Conservation (phyloP, 1,140 invertebrate genomes). For the Brachionus plicatilis region DNA sequence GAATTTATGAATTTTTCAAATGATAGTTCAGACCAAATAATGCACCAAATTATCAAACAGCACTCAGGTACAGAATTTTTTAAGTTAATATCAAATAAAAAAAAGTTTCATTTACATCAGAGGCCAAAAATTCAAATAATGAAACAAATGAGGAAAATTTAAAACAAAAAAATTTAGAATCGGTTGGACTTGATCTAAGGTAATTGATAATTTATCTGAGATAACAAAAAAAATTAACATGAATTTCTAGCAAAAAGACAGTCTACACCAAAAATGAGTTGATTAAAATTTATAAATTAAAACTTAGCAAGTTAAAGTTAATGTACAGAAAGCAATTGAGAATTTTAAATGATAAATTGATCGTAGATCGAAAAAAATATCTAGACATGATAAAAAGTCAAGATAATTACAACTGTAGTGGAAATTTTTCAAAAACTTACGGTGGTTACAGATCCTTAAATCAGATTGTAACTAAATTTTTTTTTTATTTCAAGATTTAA, state of each 20-base stretch:
- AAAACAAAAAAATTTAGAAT: background rate
- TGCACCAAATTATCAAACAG: background rate
- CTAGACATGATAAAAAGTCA: background rate
- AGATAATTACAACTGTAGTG: background rate
- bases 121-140: background rate
- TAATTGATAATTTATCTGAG: background rate
- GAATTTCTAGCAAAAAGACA: background rate
- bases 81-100: background rate
- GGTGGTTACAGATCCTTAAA: background rate
- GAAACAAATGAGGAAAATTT: background rate
- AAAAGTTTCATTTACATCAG: background rate
- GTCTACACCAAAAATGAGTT: background rate
- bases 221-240: background rate
- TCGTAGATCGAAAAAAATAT: background rate
- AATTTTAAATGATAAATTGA: slow-evolving; percentile 26
- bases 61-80: background rate
- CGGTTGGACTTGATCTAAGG: background rate
- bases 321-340: background rate
- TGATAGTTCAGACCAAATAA: background rate
- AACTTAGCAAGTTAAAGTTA: background rate
- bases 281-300: background rate
- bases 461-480: background rate
- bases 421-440: background rate
- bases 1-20: background rate
- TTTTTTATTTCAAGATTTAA: background rate